Evolutionary conservation across 2,797 vertebrate species (phyloP).

Genomic region (Crocidura indochinensis): DNA sequence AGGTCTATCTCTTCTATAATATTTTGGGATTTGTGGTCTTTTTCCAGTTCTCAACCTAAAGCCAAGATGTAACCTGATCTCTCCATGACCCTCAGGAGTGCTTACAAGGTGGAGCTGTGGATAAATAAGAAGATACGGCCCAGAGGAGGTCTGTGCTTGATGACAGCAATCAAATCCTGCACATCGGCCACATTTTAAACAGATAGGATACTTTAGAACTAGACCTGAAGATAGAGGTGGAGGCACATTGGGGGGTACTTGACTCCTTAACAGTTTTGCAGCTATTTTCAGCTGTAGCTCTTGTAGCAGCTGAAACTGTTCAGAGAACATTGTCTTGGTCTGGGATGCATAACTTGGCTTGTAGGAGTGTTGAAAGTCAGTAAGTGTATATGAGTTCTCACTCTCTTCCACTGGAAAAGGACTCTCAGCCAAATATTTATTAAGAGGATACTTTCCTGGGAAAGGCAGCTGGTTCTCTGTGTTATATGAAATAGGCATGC

Average conservation of each 20-base stretch:
- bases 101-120: conserved; percentile 78
- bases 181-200: conserved; percentile 81
- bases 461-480: conserved; percentile 1
- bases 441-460: conserved; percentile 45
- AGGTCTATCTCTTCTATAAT: conserved; percentile 50
- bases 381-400: conserved; percentile 66
- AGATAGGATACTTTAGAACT: conserved; percentile 82
- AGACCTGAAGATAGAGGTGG: conserved; percentile 77
- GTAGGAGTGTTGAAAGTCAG: conserved; percentile 49
- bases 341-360: conserved; percentile 64
- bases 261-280: conserved; percentile 79
- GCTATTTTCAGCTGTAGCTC: conserved; percentile 81
- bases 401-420: conserved; percentile 47
- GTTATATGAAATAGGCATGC: conserved; percentile 19
- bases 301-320: conserved; percentile 69
- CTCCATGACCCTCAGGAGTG: conserved; percentile 77
- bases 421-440: conserved; percentile 46
- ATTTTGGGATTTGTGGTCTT: conserved; percentile 74
- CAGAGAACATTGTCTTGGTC: conserved; percentile 49
- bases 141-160: conserved; percentile 66
- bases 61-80: conserved; percentile 74
- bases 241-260: conserved; percentile 77
- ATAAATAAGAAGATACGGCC: conserved; percentile 81
- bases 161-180: conserved; percentile 76
- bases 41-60: conserved; percentile 78